Evolutionary conservation across 2,888 invertebrate genomes (phyloP).

Genomic region (Drosophila nr. medialis): DNA sequence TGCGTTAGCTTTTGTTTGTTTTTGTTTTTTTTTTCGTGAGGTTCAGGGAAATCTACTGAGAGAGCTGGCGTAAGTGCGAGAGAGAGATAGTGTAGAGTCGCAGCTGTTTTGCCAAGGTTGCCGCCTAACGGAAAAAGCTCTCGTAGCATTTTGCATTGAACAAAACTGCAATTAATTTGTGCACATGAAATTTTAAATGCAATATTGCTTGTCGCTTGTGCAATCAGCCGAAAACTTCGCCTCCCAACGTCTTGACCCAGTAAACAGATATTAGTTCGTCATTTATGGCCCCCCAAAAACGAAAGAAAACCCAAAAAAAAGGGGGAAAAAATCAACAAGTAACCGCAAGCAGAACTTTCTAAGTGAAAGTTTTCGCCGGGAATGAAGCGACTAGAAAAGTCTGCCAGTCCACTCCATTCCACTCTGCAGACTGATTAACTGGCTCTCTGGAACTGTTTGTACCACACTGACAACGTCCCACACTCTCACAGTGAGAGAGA

Average conservation of each 20-base stretch:
- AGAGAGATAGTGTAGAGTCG: conserved; percentile 7
- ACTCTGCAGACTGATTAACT: conserved; percentile 29
- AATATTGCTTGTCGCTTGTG: conserved; percentile 27
- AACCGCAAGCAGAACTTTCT: conserved; percentile 83
- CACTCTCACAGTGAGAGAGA: conserved; percentile 35
- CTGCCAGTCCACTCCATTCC: conserved; percentile 37
- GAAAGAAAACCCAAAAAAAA: conserved; percentile 38
- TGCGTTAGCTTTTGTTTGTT: conserved; percentile 58
- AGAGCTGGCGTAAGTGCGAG: background rate
- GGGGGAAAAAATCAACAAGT: conserved; percentile 50
- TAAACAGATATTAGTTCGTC: conserved; percentile 55
- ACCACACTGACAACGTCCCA: conserved; percentile 68
- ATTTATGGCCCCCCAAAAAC: conserved; percentile 51
- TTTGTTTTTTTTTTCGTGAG: conserved; percentile 66
- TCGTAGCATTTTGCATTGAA: conserved; percentile 64
- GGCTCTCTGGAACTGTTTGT: conserved; percentile 33
- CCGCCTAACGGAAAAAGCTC: conserved; percentile 72
- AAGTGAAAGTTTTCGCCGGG: conserved; percentile 82
- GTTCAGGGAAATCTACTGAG: conserved; percentile 83
- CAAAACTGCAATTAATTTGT: conserved; percentile 57
- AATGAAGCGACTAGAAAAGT: conserved; percentile 77
- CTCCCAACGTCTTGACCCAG: conserved; percentile 69
- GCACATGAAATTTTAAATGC: conserved; percentile 27
- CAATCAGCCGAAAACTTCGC: conserved; percentile 21
- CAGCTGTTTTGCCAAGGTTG: conserved; percentile 75